Evolutionary conservation across 1,140 invertebrate genomes (phyloP), one percentile per base, ranked within the genome.

Genomic region (Acromyrmex echinatior): DNA sequence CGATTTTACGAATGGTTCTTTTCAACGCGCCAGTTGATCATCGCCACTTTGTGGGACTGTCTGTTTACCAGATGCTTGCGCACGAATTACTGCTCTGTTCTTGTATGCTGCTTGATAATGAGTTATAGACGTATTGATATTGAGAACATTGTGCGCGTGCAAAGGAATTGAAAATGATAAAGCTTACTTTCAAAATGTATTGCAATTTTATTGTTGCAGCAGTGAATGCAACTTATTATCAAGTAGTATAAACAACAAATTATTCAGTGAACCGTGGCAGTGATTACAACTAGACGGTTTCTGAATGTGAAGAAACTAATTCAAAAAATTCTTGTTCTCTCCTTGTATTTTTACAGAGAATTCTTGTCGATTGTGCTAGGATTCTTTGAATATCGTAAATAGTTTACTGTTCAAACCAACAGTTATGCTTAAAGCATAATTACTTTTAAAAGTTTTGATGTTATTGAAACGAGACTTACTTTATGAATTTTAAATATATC

Each of bases 1-100:
- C 70, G 53, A 51, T 68, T 70, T 82, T 87, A 66, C 31, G 16
- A 51, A 84, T 62, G 21, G n/a, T 31, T 28, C 49, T 82, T 81
- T 62, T 31, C 5, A 68, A 80, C 18, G 7, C 7, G 31, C 21
- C 35, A 18, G 16, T 12, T 80, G 31, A 16, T 60, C 71, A 53
- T 62, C 71, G 25, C 31, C 68, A 39, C 49, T 9, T 25, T 16
- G 56, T 12, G 25, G 25, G 2, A 73, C 18, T 58, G 35, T 18
- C 39, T 49, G 28, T 28, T 82, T 60, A 31, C 3, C 79, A 49
- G 51, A 68, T 82, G 68, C 56, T 45, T 68, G 51, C 25, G 18
- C 5, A 60, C 16, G 35, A 12, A 56, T 31, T 31, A 68, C 2
- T 9, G 21, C 45, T 70, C 68, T 58, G 31, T 45, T 18, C n/a